Evolutionary conservation across 2,888 invertebrate genomes (phyloP).

Genomic region (Eupsilia transversa): DNA sequence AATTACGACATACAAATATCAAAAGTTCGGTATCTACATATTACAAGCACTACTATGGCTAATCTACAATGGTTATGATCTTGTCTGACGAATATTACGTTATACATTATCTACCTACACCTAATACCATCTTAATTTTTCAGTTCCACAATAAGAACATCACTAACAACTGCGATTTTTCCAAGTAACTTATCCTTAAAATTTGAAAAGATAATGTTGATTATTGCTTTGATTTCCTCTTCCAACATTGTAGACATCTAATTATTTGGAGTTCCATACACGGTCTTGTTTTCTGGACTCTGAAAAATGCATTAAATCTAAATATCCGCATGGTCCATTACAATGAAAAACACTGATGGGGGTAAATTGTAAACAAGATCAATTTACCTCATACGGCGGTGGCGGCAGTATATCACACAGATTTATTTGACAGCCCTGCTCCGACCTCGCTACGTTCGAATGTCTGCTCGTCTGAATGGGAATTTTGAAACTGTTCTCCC

Average conservation of each 20-base stretch:
- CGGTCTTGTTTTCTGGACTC: constrained; percentile 86
- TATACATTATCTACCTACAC: constrained; percentile 68
- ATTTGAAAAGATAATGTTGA: constrained; percentile 66
- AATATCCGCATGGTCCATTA: constrained; percentile 69
- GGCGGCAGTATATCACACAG: constrained; percentile 92
- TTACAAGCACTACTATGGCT: constrained; percentile 80
- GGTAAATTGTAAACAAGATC: constrained; percentile 80
- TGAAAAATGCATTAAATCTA: constrained; percentile 74
- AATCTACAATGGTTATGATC: constrained; percentile 72
- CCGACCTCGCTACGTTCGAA: constrained; percentile 87
- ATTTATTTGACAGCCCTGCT: constrained; percentile 91
- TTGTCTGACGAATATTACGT: constrained; percentile 64
- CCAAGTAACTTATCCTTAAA: constrained; percentile 59
- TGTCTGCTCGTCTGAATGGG: constrained; percentile 87
- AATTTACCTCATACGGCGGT: constrained; percentile 91
- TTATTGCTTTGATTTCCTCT: constrained; percentile 66
- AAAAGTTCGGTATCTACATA: constrained; percentile 79
- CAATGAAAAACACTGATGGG: constrained; percentile 70
- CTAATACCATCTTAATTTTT: constrained; percentile 62
- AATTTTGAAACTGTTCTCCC: constrained; percentile 90
- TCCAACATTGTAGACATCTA: constrained; percentile 56
- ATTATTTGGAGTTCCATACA: constrained; percentile 70
- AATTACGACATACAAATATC: constrained; percentile 83
- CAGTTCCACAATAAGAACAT: constrained; percentile 58
- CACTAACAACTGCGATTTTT: constrained; percentile 60